Evolutionary conservation across 2,888 invertebrate genomes (phyloP), one percentile per base, ranked within the genome.

Genomic region (Yponomeuta evonymella): DNA sequence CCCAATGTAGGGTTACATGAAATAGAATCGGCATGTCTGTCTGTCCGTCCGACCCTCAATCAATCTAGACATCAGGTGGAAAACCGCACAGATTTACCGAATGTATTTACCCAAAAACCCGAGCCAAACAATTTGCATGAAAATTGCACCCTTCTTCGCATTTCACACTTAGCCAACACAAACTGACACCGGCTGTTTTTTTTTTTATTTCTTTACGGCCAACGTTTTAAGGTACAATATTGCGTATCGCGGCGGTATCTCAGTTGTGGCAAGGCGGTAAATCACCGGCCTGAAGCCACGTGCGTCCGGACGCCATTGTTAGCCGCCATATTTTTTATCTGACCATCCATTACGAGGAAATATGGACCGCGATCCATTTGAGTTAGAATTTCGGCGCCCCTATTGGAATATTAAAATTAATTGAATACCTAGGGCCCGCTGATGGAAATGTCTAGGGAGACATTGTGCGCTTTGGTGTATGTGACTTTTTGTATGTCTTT

Each of bases 351-450:
- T 58, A 68, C 3, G 48, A 30, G 51, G 68, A 68, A 51, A 68
- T 68, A 68, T 51, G 51, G 51, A 68, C 51, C 51, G 51, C 58
- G 58, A 58, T 68, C 68, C 68, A 58, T 68, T 68, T 68, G 51
- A 68, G 68, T 68, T 68, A 68, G 68, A 43, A 36, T 11, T 12
- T 65, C 9, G 67, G 33, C 23, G 64, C 64, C 23, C 43, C 23
- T 48, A 67, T 67, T 43, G 67, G 23, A 67, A 67, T 43, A 67
- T 67, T 67, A 67, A 67, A 67, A 36, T 67, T 36, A 33, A 67
- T 67, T 67, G 67, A 36, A 67, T 36, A 0, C 15, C 51, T 8
- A 58, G 15, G 15, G 15, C 3, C 51, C 1, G 51, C 15, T 58
- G 51, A 58, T 58, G 12, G 51, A 58, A 58, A 58, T 58, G 12